phyloP scores from a whole-genome alignment of 2,113 vertebrate genomes.

The Pygoscelis adeliae region DNA sequence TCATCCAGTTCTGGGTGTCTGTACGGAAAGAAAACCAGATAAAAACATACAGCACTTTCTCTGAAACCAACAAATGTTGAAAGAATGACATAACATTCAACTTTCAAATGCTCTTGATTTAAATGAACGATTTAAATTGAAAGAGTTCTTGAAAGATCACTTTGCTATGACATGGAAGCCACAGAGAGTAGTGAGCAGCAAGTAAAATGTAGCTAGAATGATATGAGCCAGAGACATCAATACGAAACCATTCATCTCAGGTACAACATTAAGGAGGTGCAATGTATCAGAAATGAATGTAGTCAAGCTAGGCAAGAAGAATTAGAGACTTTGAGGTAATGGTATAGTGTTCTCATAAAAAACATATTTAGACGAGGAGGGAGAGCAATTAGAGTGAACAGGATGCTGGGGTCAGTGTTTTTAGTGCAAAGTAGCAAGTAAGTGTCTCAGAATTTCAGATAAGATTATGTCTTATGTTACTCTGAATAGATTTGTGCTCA shows the following conservation, averaged over 20 bases:
- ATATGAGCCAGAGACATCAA: background rate
- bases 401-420: background rate
- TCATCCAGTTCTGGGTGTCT: background rate
- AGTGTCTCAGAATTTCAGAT: background rate
- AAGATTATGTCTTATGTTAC: background rate
- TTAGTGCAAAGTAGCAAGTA: background rate
- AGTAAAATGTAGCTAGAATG: slow-evolving; percentile 42
- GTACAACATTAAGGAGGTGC: slow-evolving; percentile 2
- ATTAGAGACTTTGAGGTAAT: background rate
- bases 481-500: background rate
- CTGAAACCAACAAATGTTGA: background rate
- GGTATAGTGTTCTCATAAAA: background rate
- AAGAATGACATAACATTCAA: background rate
- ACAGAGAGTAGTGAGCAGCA: slow-evolving; percentile 1
- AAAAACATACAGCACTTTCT: background rate
- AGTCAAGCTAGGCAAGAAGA: slow-evolving; percentile 7
- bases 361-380: background rate
- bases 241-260: slow-evolving; percentile 45
- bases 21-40: background rate
- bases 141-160: slow-evolving; percentile 52
- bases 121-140: slow-evolving; percentile 41
- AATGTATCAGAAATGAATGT: slow-evolving; percentile 28
- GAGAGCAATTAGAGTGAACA: background rate
- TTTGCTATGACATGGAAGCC: slow-evolving; percentile 28
- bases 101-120: slow-evolving; percentile 32